Conservation (phyloP, 2,888 invertebrate genomes). For the Toxonevra muliebris region DNA sequence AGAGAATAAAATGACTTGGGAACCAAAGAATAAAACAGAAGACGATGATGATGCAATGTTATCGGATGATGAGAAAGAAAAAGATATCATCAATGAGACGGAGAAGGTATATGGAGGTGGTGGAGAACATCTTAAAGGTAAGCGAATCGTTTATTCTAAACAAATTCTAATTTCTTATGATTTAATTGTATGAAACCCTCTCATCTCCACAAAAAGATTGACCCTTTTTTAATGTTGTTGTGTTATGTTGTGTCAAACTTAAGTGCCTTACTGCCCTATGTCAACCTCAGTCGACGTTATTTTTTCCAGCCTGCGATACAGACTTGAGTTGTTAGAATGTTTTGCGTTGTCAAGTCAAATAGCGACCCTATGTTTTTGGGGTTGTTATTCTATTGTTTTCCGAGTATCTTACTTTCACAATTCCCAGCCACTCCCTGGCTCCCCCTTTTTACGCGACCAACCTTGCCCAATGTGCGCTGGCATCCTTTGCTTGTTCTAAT, state of each 20-base stretch:
- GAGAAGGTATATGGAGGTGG: conserved; percentile 50
- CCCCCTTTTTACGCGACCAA: too few species aligned
- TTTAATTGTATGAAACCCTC: background rate
- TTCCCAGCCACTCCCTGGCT: conserved; percentile 9
- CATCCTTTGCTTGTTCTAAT: background rate
- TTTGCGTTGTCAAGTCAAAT: background rate
- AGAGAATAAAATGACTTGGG: conserved; percentile 98
- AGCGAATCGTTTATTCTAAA: conserved; percentile 31
- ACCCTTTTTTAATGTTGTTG: conserved; percentile 4
- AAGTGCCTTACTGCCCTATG: conserved; percentile 20
- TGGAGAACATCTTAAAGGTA: background rate
- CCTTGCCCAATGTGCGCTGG: background rate
- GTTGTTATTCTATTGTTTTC: background rate
- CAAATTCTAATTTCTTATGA: background rate
- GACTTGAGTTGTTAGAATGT: background rate
- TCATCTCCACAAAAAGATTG: background rate
- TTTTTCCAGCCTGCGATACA: conserved; percentile 1
- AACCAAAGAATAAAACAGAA: conserved; percentile 90
- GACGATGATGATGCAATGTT: conserved; percentile 87
- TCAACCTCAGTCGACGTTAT: conserved; percentile 14
- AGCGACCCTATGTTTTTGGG: background rate
- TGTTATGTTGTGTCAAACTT: conserved; percentile 1
- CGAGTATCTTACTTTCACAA: background rate
- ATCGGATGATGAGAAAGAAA: conserved; percentile 88
- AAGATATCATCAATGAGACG: conserved; percentile 70